Base-by-base conservation (phyloP, 2,113 vertebrate species). In the Hystrix cristata region DNA sequence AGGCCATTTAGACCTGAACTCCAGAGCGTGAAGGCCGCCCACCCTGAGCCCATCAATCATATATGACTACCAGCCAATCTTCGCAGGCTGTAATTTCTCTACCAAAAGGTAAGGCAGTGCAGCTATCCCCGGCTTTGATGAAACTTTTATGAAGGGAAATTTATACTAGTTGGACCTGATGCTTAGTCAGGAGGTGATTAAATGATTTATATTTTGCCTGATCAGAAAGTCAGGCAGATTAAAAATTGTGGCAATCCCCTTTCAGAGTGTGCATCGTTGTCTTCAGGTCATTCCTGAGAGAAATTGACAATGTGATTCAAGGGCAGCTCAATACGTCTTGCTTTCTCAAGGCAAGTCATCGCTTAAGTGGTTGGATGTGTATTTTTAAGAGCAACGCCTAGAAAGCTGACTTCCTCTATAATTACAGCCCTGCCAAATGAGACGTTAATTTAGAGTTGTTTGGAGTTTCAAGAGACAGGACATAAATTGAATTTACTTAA, bases 91-190 rank as follows among this genome's bases (percentile, higher is more conserved):
- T 79, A 51, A 96, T 98, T 98, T 95, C 67, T 96, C 64, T 88
- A 43, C 95, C 48, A 15, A 48, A 97, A 97, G 80, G 88, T 91
- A 97, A 76, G 27, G 79, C 93, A 81, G 74, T 57, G 46, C 51
- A 79, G 62, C 34, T 53, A 25, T 97, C 48, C 80, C 46, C 64
- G 21, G 84, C 72, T 97, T 97, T 97, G 97, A 98, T 97, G 96
- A 98, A 98, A 96, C 82, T 60, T 81, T 86, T 95, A 96, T 95
- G 86, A 95, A 94, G 74, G 89, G 91, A 97, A 98, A 95, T 89
- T 98, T 98, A 86, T 84, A 81, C 1, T 60, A 87, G 92, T 86
- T 74, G n/a, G 93, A 93, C 80, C 57, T 90, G 94, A 91, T 67
- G 69, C 84, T 97, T 86, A 79, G 86, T 93, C 31, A n/a, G 76